phyloP scores from a whole-genome alignment of 2,797 vertebrate species.

The Malurus splendens region DNA sequence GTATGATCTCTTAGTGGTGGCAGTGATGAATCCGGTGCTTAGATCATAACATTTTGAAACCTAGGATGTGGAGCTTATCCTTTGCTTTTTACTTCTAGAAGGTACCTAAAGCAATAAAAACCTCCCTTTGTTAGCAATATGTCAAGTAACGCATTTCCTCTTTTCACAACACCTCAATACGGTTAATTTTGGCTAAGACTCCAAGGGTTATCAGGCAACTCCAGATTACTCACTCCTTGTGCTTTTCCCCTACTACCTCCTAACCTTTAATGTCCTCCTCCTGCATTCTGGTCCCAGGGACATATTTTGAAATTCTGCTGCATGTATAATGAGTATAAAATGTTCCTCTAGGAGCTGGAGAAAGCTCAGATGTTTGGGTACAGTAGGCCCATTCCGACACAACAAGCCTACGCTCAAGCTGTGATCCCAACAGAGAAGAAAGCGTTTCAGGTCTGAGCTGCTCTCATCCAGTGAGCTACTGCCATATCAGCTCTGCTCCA shows the following conservation, averaged over 20 bases:
- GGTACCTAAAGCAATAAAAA: constrained; percentile 29
- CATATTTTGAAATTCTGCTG: constrained; percentile 67
- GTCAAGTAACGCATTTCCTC: neutral
- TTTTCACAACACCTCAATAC: neutral
- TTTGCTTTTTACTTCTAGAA: constrained; percentile 57
- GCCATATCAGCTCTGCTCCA: constrained; percentile 12
- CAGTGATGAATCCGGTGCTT: constrained; percentile 65
- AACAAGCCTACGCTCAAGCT: constrained; percentile 73
- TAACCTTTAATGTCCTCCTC: constrained; percentile 62
- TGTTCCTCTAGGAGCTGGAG: constrained; percentile 68
- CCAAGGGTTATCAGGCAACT: constrained; percentile 32
- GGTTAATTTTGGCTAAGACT: constrained; percentile 24
- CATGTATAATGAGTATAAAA: constrained; percentile 72
- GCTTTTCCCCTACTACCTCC: constrained; percentile 41
- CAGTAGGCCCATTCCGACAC: constrained; percentile 71
- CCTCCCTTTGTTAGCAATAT: constrained; percentile 16
- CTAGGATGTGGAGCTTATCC: constrained; percentile 50
- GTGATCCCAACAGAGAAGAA: constrained; percentile 69
- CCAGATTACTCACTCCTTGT: constrained; percentile 46
- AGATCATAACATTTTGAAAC: constrained; percentile 65
- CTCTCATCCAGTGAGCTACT: constrained; percentile 63
- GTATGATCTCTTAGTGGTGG: constrained; percentile 55
- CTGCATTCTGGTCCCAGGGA: constrained; percentile 62
- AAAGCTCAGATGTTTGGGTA: constrained; percentile 71
- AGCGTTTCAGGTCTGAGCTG: constrained; percentile 65